Evolutionary conservation across 2,113 vertebrate species (phyloP), one percentile per base, ranked within the genome.

Genomic region (Tragelaphus buxtoni): DNA sequence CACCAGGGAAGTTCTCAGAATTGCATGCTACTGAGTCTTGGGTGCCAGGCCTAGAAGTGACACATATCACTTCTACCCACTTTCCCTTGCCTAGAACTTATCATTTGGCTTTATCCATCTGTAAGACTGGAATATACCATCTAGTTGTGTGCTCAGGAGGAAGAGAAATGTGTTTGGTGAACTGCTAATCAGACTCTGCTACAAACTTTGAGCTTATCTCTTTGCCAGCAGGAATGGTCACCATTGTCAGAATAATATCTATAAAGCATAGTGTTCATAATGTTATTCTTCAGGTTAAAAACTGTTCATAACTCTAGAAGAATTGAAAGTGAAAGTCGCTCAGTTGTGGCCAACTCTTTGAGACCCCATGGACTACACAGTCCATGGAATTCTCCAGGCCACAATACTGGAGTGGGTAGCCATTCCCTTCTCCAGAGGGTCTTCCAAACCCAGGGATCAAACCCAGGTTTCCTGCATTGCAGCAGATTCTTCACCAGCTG

Each of bases 321-420:
- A 35, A 65, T 17, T 65, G n/a, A 69, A 69, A 69, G 17, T 20
- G 63, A 69, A 69, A 20, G 9, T 69, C 9, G 4, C 17, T 69
- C 17, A 69, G 17, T 20, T 69, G 32, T 69, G 17, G 32, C 4
- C 0, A 0, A 20, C 63, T 35, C n/a, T 35, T 65, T 69, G 63
- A 0, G 0, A 69, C 7, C 8, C n/a, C 17, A 35, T 20, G n/a
- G n/a, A 10, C n/a, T 69, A 20, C 18, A 69, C 2, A 65, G 61
- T 18, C 32, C 30, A 35, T 5, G 4, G 63, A 69, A 35, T 10
- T 69, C 17, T 69, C n/a, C 17, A 35, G 63, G 63, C n/a, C 63
- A 69, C 4, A 35, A 5, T 69, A 69, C n/a, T 69, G 32, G 17
- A 69, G 17, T 20, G 17, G 17, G 17, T 69, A 69, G n/a, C n/a